phyloP scores from a whole-genome alignment of 2,113 vertebrate species.

The Campylomormyrus tamandua region DNA sequence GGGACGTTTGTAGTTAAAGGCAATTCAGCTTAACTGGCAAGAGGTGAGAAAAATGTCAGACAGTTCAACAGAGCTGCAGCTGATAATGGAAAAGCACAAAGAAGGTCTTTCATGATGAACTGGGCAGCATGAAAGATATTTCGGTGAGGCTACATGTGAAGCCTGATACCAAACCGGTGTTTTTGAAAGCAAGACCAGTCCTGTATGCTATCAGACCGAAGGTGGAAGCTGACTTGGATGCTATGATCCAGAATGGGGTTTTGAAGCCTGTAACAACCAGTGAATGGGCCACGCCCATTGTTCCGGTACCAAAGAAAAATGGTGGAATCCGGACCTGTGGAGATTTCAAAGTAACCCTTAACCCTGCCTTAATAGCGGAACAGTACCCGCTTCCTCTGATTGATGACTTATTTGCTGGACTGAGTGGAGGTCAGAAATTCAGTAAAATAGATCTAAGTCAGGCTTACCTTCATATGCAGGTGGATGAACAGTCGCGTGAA shows the following conservation, averaged over 20 bases:
- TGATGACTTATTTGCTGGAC: neutral
- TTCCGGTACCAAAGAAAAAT: neutral
- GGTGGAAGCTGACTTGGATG: neutral
- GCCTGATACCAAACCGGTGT: neutral
- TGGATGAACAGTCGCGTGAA: neutral
- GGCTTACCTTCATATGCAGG: neutral
- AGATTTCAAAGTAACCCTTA: neutral
- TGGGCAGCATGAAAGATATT: neutral
- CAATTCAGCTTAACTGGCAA: neutral
- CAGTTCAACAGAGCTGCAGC: neutral
- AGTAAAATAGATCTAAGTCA: neutral
- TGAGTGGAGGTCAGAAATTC: neutral
- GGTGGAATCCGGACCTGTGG: neutral
- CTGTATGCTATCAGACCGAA: neutral
- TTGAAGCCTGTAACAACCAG: neutral
- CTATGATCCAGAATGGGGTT: neutral
- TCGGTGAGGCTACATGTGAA: neutral
- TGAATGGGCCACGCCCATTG: neutral
- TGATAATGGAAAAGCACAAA: neutral
- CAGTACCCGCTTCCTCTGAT: neutral
- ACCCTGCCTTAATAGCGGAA: neutral
- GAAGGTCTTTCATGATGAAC: neutral
- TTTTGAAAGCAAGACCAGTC: neutral
- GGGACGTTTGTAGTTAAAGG: neutral
- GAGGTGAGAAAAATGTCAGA: neutral